A percentile compares a stretch with the other conserved stretches of the same genome.
phyloP scores from a whole-genome alignment of 2,113 vertebrate genomes.

The Monopterus albus region DNA sequence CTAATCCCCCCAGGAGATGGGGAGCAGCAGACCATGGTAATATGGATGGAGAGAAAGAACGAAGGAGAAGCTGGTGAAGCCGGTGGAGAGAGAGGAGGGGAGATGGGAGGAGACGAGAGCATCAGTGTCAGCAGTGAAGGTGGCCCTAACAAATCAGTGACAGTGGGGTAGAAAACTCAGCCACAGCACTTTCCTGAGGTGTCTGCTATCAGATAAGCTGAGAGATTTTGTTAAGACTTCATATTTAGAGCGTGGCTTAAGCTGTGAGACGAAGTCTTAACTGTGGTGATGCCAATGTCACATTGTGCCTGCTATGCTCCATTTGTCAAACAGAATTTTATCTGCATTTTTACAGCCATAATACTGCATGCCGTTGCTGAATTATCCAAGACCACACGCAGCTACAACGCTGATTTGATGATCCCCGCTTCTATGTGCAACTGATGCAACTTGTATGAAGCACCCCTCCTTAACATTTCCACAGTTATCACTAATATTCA shows the following conservation, averaged over 20 bases:
- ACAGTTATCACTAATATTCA: constrained; percentile 13
- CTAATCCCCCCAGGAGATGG: constrained; percentile 80
- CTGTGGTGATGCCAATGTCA: constrained; percentile 78
- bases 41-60: constrained; percentile 58
- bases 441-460: constrained; percentile 21
- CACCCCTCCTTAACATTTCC: constrained; percentile 8
- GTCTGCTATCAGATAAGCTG: constrained; percentile 80
- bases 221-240: constrained; percentile 82
- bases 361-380: constrained; percentile 40
- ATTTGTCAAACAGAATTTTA: constrained; percentile 72
- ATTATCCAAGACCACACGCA: constrained; percentile 48
- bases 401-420: constrained; percentile 44
- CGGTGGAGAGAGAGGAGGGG: constrained; percentile 14
- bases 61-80: constrained; percentile 39
- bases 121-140: constrained; percentile 73
- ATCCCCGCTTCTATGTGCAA: constrained; percentile 21
- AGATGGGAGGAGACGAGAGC: constrained; percentile 68
- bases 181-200: constrained; percentile 79
- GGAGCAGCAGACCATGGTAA: constrained; percentile 78
- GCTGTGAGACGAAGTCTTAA: constrained; percentile 75
- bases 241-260: constrained; percentile 82
- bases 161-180: constrained; percentile 75
- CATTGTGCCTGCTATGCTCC: constrained; percentile 74
- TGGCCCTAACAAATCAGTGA: constrained; percentile 79
- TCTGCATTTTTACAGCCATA: constrained; percentile 53